Base-by-base conservation (phyloP, 2,113 vertebrate species). In the Lampris incognitus region DNA sequence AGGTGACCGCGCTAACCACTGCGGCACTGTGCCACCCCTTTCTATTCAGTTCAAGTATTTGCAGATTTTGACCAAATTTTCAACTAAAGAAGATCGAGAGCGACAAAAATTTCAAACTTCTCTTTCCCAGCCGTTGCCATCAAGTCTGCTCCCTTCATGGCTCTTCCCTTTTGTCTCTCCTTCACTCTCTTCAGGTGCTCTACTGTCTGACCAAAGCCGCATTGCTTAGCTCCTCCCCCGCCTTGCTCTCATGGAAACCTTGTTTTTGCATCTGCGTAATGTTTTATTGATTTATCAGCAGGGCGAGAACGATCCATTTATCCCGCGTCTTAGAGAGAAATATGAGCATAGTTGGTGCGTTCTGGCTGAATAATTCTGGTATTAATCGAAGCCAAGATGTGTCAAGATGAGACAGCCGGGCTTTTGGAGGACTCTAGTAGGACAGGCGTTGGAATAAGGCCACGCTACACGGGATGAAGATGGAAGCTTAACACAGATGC, bases 211-310 rank as follows among this genome's bases (percentile, higher is more conserved):
- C 24, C 24, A 13, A 54, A 1, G 66, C 46, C 0, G 7, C 5
- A 42, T 52, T 13, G 10, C 48, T 7, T 7, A 2, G 61, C 48
- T 40, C 82, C 72, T 66, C 60, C 57, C 41, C 55, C 9, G 5
- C 42, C 76, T 76, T 48, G 74, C 85, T 84, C 83, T 88, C 78
- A 2, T 76, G 84, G 81, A 84, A 89, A 79, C 83, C 6, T n/a
- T 79, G 72, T 74, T 78, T 81, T 80, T 83, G 82, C 89, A 81
- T 86, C 74, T 68, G 74, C 44, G 13, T 85, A 86, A 93, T 91
- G 86, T 88, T 90, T 82, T 92, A 93, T 91, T 89, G 93, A 94
- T 93, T 92, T 87, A 91, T 90, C 11, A 79, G 80, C 82, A 82
- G 75, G 6, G 8, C 46, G 72, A 84, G 81, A 85, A 83, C 76